Evolutionary conservation across 2,797 vertebrate species (phyloP).

Genomic region (Sarcoramphus papa): DNA sequence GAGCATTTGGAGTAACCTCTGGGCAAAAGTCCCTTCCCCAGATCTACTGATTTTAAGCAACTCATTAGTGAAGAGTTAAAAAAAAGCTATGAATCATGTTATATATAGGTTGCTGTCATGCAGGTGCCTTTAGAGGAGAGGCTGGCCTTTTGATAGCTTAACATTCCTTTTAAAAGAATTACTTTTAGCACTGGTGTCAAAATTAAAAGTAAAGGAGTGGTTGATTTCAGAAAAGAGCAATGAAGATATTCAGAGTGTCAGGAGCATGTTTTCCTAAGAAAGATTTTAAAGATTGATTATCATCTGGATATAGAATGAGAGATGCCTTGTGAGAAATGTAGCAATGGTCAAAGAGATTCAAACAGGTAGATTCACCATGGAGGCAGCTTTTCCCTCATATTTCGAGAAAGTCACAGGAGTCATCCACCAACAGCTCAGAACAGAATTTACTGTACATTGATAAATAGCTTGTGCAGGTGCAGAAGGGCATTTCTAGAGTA

Average conservation of each 20-base stretch:
- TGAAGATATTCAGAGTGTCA: not conserved
- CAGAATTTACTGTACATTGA: slow-evolving; percentile 10
- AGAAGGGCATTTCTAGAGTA: slow-evolving; percentile 3
- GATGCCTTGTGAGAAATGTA: not conserved
- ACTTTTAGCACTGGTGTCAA: not conserved
- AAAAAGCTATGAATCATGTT: not conserved
- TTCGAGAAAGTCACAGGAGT: not conserved
- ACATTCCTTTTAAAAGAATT: not conserved
- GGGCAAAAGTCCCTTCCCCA: not conserved
- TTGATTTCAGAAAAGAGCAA: not conserved
- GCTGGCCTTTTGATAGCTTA: not conserved
- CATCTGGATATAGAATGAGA: not conserved
- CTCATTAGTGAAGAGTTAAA: not conserved
- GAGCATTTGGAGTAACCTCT: not conserved
- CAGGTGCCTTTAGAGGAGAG: not conserved
- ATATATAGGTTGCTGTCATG: not conserved
- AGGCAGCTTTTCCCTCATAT: not conserved
- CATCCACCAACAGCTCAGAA: not conserved
- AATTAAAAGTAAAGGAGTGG: not conserved
- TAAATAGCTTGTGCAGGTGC: slow-evolving; percentile 7
- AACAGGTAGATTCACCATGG: not conserved
- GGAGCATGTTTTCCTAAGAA: not conserved
- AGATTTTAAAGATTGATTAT: not conserved
- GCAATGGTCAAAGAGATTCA: not conserved
- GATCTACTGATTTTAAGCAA: not conserved